These are phyloP conservation scores for Anorthoa munda DNA, from an alignment of 2,888 invertebrate species.

Conservation along the genomic window DNA sequence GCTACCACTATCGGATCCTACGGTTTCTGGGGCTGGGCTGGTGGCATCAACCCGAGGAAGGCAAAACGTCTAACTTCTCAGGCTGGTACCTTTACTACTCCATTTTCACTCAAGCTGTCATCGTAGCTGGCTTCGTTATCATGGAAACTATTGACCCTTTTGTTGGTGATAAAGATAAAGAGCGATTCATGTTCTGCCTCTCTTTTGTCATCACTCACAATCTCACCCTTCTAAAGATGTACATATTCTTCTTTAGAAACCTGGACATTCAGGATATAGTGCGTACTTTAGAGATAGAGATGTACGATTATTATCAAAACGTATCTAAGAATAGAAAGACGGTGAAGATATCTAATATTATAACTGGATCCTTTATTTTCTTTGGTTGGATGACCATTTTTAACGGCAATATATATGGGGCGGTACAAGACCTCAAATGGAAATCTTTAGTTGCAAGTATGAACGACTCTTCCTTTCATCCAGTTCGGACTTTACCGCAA, in stretches of 20 bases:
- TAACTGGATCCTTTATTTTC: constrained; percentile 82
- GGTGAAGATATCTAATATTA: constrained; percentile 76
- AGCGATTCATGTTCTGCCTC: constrained; percentile 86
- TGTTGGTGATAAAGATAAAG: constrained; percentile 85
- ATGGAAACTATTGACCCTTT: constrained; percentile 87
- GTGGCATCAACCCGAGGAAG: constrained; percentile 87
- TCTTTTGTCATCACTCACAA: constrained; percentile 88
- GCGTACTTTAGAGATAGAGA: constrained; percentile 77
- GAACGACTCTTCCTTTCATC: constrained; percentile 74
- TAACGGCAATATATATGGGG: constrained; percentile 83
- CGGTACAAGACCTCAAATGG: constrained; percentile 83
- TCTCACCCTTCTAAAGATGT: constrained; percentile 84
- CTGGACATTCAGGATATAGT: constrained; percentile 83
- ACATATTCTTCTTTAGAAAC: constrained; percentile 85
- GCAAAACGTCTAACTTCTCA: constrained; percentile 80
- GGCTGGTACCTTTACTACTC: constrained; percentile 84
- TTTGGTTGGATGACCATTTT: constrained; percentile 87
- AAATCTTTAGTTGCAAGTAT: constrained; percentile 75
- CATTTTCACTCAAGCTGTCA: constrained; percentile 81
- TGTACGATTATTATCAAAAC: constrained; percentile 84
- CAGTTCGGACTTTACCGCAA: constrained; percentile 81
- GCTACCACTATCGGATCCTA: constrained; percentile 79
- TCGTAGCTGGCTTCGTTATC: constrained; percentile 85
- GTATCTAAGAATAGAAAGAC: constrained; percentile 75
- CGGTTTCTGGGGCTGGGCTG: constrained; percentile 85